phyloP scores from a whole-genome alignment of 2,113 vertebrate genomes.

The Melanocharis versteri region DNA sequence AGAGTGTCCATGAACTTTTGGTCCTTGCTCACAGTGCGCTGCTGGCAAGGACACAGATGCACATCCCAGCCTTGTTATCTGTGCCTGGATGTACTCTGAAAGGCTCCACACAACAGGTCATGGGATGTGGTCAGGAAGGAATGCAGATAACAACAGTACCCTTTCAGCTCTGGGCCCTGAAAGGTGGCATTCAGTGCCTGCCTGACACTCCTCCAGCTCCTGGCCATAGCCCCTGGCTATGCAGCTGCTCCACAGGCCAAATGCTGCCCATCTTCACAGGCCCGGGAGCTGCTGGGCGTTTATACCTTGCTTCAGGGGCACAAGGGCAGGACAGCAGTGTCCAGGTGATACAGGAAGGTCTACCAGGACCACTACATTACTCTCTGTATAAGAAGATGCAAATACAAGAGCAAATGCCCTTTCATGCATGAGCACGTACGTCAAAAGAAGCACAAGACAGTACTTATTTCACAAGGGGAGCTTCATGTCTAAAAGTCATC shows the following conservation, averaged over 20 bases:
- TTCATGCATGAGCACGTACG: neutral
- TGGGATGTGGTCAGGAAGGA: neutral
- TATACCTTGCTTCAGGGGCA: neutral
- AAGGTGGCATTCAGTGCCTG: neutral
- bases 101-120: neutral
- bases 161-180: conserved; percentile 23
- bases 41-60: rapidly evolving
- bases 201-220: rapidly evolving
- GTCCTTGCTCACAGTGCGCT: neutral
- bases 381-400: neutral
- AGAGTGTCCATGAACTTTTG: neutral
- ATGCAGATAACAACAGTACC: neutral
- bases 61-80: neutral
- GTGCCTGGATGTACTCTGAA: neutral
- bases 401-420: neutral
- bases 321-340: neutral
- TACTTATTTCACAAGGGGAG: neutral
- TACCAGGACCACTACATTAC: neutral
- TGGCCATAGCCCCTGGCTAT: rapidly evolving
- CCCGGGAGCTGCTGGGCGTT: neutral
- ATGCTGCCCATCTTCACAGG: rapidly evolving
- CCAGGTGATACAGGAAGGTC: neutral
- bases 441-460: conserved; percentile 19
- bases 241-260: rapidly evolving
- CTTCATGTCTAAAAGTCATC: neutral